Percentiles rank a stretch among this genome's conserved stretches.
phyloP scores from a whole-genome alignment of 2,797 vertebrate species.

The Botia kubotai region DNA sequence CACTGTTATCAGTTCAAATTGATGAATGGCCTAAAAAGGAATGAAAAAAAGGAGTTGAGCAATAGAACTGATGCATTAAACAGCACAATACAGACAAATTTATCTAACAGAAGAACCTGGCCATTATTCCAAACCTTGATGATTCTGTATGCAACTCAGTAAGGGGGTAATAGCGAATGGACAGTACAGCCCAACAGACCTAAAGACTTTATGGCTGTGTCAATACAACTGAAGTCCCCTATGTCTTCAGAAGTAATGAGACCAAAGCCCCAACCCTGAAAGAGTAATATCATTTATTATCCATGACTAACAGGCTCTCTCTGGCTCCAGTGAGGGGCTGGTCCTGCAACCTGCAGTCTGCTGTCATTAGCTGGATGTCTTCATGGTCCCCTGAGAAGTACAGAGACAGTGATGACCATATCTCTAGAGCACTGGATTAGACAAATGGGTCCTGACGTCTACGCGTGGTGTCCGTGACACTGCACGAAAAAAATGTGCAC shows the following conservation, averaged over 20 bases:
- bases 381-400: conserved; percentile 30
- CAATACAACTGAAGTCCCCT: conserved; percentile 47
- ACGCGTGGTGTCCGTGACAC: neutral
- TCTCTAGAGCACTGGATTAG: conserved; percentile 34
- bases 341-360: conserved; percentile 42
- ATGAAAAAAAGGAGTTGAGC: conserved; percentile 17
- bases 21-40: conserved; percentile 40
- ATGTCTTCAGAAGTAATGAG: conserved; percentile 51
- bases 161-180: conserved; percentile 49
- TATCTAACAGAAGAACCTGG: conserved; percentile 42
- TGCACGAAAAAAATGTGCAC: neutral
- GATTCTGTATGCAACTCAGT: conserved; percentile 14
- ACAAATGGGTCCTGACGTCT: conserved; percentile 47
- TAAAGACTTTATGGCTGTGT: conserved; percentile 53
- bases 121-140: conserved; percentile 46
- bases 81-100: conserved; percentile 26
- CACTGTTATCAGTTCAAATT: conserved; percentile 1
- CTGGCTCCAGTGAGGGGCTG: conserved; percentile 45
- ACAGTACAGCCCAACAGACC: conserved; percentile 43
- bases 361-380: conserved; percentile 42
- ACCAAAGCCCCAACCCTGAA: conserved; percentile 47
- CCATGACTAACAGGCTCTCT: conserved; percentile 55
- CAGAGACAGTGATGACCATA: conserved; percentile 2
- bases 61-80: conserved; percentile 35
- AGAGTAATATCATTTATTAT: conserved; percentile 62